phyloP scores from a whole-genome alignment of 1,140 invertebrate genomes.

The Cydia amplana region DNA sequence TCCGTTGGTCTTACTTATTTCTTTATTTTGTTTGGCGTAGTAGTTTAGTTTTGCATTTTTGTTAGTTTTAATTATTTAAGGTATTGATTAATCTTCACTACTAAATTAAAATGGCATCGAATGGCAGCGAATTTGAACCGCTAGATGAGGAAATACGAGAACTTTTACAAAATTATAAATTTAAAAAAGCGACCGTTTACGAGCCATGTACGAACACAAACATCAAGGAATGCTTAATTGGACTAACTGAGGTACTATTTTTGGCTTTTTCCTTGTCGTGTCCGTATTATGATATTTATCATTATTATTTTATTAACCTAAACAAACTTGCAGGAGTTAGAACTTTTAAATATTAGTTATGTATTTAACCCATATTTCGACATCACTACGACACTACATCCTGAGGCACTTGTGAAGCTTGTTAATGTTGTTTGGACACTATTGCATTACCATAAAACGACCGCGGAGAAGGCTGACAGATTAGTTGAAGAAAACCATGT shows the following conservation, averaged over 20 bases:
- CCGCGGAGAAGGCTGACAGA: conserved; percentile 52
- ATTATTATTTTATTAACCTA: conserved; percentile 32
- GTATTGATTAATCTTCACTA: background rate
- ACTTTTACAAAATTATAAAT: conserved; percentile 66
- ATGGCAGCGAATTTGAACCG: conserved; percentile 53
- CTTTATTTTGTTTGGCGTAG: no score
- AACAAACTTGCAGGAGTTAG: conserved; percentile 60
- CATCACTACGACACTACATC: conserved; percentile 49
- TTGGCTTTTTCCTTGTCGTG: conserved; percentile 28
- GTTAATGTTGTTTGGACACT: conserved; percentile 65
- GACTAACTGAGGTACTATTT: conserved; percentile 58
- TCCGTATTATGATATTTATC: conserved; percentile 18
- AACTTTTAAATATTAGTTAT: conserved; percentile 62
- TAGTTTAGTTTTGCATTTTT: no score
- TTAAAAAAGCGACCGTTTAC: conserved; percentile 62
- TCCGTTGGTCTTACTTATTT: no score
- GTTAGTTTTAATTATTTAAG: background rate
- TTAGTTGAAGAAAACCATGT: conserved; percentile 62
- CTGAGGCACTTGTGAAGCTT: conserved; percentile 60
- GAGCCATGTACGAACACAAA: conserved; percentile 67
- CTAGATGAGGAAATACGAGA: conserved; percentile 71
- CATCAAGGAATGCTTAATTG: conserved; percentile 67
- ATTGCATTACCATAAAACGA: conserved; percentile 60
- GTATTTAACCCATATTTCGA: conserved; percentile 67
- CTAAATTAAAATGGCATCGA: conserved; percentile 41